A percentile compares a stretch with the other conserved stretches of the same genome.
These are phyloP conservation scores for Tromatobia lineatoria DNA, from an alignment of 2,888 invertebrate species.

Conservation along the genomic window DNA sequence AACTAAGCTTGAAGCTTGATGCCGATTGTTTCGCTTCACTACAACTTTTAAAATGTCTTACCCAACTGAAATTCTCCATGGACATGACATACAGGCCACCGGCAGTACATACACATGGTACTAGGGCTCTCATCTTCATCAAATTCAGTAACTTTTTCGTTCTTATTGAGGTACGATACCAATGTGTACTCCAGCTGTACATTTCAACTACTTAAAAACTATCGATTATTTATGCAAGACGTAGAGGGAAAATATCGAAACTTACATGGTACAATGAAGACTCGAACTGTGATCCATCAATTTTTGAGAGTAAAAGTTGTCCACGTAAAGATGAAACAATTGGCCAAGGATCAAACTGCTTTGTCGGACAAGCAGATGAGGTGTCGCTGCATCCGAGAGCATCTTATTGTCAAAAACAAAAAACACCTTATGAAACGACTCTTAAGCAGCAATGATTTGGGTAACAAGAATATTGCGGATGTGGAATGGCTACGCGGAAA, in stretches of 20 bases:
- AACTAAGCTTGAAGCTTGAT: not conserved
- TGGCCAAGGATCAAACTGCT: conserved; percentile 4
- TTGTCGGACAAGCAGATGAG: not conserved
- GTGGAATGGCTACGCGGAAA: too few species aligned
- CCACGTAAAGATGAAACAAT: conserved; percentile 32
- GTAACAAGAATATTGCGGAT: too few species aligned
- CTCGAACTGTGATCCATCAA: conserved; percentile 25
- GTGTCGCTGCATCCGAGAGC: not conserved
- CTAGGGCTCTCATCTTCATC: conserved; percentile 35
- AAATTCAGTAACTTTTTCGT: conserved; percentile 41
- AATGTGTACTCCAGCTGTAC: not conserved
- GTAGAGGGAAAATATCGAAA: not conserved
- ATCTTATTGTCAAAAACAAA: conserved; percentile 1
- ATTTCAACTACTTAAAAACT: not conserved
- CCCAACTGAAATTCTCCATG: conserved; percentile 57
- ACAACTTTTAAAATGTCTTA: not conserved
- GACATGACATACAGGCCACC: conserved; percentile 49
- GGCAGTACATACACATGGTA: conserved; percentile 38
- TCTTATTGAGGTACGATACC: conserved; percentile 51
- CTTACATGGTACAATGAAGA: conserved; percentile 33
- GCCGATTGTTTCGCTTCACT: not conserved
- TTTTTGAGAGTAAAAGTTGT: conserved; percentile 31
- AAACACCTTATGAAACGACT: not conserved
- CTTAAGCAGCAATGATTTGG: not conserved
- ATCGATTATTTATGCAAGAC: not conserved